A percentile compares a stretch with the other conserved stretches of the same genome.
These are phyloP conservation scores for Actinopyga echinites DNA, from an alignment of 53 echinoderm and acorn worm species.

Conservation along the genomic window DNA sequence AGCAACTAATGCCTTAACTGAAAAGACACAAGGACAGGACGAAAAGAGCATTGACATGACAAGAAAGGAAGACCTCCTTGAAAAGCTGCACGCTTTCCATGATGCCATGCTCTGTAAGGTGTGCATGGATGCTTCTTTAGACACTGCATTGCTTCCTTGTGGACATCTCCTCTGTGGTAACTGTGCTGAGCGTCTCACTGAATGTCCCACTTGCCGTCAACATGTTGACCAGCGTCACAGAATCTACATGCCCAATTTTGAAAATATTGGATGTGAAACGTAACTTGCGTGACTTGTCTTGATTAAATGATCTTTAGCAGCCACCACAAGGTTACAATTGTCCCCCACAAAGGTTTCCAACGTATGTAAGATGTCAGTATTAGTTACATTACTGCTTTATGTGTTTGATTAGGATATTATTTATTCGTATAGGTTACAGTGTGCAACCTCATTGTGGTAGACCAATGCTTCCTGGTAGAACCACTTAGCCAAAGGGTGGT, in stretches of 20 bases:
- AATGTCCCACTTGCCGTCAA: slow-evolving; percentile 72
- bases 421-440: too few relatives aligned
- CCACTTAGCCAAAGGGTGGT: too few relatives aligned
- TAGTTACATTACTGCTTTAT: too few relatives aligned
- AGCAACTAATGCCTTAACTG: slow-evolving; percentile 14
- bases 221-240: slow-evolving; percentile 71
- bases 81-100: slow-evolving; percentile 62
- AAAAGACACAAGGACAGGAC: not conserved
- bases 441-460: too few relatives aligned
- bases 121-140: slow-evolving; percentile 78
- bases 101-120: slow-evolving; percentile 82
- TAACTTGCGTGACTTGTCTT: too few relatives aligned
- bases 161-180: slow-evolving; percentile 75
- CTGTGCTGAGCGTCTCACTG: slow-evolving; percentile 70
- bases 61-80: slow-evolving; percentile 33
- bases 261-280: not conserved
- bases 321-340: too few relatives aligned
- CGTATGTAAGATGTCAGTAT: too few relatives aligned
- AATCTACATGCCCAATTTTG: slow-evolving; percentile 61
- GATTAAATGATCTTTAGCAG: too few relatives aligned
- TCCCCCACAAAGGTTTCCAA: too few relatives aligned
- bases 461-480: too few relatives aligned
- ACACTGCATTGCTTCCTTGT: slow-evolving; percentile 89
- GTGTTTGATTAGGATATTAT: too few relatives aligned
- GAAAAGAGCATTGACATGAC: not conserved